Conservation (phyloP, 2,113 vertebrate genomes). For the Ailuropoda melanoleuca region DNA sequence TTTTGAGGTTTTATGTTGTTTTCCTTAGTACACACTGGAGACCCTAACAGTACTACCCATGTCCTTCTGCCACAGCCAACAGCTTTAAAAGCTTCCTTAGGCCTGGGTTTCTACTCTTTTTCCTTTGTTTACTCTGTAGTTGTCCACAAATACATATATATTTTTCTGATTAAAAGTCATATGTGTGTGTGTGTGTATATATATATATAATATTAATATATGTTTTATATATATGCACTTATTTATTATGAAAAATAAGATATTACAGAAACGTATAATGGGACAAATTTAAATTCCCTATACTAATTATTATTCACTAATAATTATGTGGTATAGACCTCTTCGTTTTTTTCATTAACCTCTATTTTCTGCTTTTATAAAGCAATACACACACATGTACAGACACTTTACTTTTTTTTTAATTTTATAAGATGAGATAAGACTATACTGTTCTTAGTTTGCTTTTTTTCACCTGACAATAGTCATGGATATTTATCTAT, state of each 20-base stretch:
- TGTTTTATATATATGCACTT: background rate
- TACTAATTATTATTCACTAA: background rate
- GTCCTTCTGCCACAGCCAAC: background rate
- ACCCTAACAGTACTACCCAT: background rate
- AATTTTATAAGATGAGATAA: background rate
- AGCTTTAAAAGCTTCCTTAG: background rate
- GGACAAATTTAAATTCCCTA: background rate
- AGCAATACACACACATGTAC: background rate
- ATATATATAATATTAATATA: background rate
- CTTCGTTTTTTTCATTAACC: background rate
- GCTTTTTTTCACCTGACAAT: background rate
- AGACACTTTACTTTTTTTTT: background rate
- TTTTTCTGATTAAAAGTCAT: background rate
- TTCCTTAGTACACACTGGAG: background rate
- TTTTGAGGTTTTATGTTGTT: slow-evolving; percentile 12
- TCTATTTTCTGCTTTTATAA: background rate
- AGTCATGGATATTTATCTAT: background rate
- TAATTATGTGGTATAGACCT: background rate
- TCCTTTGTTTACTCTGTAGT: background rate
- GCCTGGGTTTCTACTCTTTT: background rate
- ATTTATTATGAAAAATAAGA: background rate
- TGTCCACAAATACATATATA: background rate
- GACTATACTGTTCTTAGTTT: background rate
- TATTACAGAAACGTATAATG: background rate
- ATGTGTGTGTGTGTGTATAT: no score